Conservation (phyloP, 1,140 invertebrate genomes). For the Hyposmocoma kahamanoa region DNA sequence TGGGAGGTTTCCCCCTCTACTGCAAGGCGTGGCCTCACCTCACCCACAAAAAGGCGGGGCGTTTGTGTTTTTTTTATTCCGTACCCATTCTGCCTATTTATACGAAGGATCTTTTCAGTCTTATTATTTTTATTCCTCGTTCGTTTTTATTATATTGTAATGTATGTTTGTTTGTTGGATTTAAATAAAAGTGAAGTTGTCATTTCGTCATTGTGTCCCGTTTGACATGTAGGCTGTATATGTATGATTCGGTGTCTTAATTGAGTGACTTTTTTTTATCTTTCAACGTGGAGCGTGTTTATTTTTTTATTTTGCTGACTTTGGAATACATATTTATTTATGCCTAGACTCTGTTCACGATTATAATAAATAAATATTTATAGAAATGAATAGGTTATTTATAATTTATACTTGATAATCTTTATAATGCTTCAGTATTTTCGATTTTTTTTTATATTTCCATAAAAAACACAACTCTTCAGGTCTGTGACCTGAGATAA, state of each 20-base stretch:
- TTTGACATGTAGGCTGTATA: constrained; percentile 14
- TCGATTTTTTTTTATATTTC: too few species aligned
- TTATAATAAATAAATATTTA: too few species aligned
- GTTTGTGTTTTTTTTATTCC: constrained; percentile 32
- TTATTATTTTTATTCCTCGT: constrained; percentile 37
- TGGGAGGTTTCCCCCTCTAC: constrained; percentile 27
- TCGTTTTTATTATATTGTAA: constrained; percentile 55
- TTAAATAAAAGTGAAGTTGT: constrained; percentile 41
- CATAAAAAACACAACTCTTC: too few species aligned
- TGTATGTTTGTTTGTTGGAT: constrained; percentile 38
- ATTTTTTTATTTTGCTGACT: too few species aligned
- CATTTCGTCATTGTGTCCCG: constrained; percentile 38
- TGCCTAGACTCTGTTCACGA: too few species aligned
- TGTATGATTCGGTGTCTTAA: constrained; percentile 31
- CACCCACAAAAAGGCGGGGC: constrained; percentile 28
- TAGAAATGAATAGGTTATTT: too few species aligned
- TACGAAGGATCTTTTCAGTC: constrained; percentile 23
- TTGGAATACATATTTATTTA: too few species aligned
- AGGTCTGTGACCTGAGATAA: too few species aligned
- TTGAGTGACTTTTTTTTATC: constrained; percentile 9
- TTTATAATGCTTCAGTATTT: too few species aligned
- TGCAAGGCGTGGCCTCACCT: constrained; percentile 29
- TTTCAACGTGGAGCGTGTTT: too few species aligned
- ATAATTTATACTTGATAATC: too few species aligned
- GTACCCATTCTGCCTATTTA: constrained; percentile 47